These are phyloP conservation scores for Bufotes viridis DNA, from an alignment of 2,797 vertebrate genomes.

Conservation along the genomic window DNA sequence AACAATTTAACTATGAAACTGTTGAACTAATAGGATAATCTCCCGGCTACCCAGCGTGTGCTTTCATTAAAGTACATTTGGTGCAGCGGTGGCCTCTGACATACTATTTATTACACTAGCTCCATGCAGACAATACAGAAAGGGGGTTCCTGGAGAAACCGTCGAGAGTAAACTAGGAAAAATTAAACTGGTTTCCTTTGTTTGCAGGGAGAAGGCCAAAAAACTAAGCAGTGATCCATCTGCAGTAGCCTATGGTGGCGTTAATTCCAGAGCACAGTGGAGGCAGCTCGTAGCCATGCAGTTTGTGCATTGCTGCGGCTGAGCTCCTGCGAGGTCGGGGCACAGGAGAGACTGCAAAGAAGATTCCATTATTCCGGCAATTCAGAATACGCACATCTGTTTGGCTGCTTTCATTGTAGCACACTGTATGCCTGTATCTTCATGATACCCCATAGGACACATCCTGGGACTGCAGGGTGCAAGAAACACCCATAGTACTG, in stretches of 20 bases:
- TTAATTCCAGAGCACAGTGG: background rate
- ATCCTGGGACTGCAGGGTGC: background rate
- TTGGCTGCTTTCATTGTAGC: background rate
- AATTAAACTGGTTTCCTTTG: slow-evolving; percentile 9
- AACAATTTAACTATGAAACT: slow-evolving; percentile 40
- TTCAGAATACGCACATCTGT: background rate
- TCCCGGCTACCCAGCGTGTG: slow-evolving; percentile 34
- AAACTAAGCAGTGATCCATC: slow-evolving; percentile 5
- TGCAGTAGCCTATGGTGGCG: background rate
- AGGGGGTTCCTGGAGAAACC: slow-evolving; percentile 19
- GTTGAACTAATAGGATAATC: slow-evolving; percentile 34
- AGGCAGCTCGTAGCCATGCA: background rate
- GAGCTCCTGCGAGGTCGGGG: background rate
- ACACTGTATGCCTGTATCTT: background rate
- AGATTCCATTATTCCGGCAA: background rate
- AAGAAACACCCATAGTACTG: no score
- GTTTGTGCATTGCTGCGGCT: background rate
- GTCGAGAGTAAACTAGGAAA: background rate
- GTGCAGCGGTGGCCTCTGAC: slow-evolving; percentile 25
- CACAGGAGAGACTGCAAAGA: background rate
- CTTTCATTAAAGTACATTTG: slow-evolving; percentile 49
- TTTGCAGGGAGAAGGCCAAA: background rate
- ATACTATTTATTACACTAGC: slow-evolving; percentile 39
- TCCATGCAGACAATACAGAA: slow-evolving; percentile 29
- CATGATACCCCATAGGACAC: background rate